phyloP scores from a whole-genome alignment of 2,113 vertebrate genomes.

The Macquaria ambigua region DNA sequence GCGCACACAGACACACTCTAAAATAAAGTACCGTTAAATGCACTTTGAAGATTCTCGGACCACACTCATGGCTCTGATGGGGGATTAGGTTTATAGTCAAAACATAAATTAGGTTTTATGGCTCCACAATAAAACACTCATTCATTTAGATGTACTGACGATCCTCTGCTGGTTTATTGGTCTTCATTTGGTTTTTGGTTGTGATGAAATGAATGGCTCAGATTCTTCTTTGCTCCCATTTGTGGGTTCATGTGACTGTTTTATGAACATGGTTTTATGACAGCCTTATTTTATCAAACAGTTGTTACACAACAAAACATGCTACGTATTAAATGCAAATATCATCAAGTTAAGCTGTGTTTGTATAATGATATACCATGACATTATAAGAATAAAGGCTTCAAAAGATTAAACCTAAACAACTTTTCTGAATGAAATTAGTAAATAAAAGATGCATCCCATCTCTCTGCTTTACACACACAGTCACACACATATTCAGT shows the following conservation, averaged over 20 bases:
- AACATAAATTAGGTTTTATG: slow-evolving; percentile 69
- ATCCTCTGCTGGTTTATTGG: slow-evolving; percentile 51
- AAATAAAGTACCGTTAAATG: slow-evolving; percentile 50
- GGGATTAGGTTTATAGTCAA: slow-evolving; percentile 58
- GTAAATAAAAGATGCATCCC: not conserved
- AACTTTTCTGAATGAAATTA: not conserved
- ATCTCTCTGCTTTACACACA: not conserved
- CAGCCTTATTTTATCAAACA: not conserved
- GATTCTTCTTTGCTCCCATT: slow-evolving; percentile 24
- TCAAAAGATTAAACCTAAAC: not conserved
- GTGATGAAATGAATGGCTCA: slow-evolving; percentile 7
- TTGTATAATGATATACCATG: not conserved
- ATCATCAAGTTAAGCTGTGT: not conserved
- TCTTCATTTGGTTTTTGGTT: slow-evolving; percentile 33
- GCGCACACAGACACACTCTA: slow-evolving; percentile 9
- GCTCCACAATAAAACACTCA: slow-evolving; percentile 60
- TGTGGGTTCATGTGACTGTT: slow-evolving; percentile 24
- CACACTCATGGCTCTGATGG: slow-evolving; percentile 65
- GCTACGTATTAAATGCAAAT: not conserved
- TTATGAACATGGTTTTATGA: not conserved
- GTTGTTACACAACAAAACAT: not conserved
- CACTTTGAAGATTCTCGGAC: slow-evolving; percentile 65
- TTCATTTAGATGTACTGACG: slow-evolving; percentile 20
- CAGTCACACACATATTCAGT: slow-evolving; percentile 13
- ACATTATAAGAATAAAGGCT: not conserved